Percentiles rank a stretch among this genome's conserved stretches.
These are phyloP conservation scores for Rallus crepitans DNA, from an alignment of 2,797 vertebrate genomes.

Conservation along the genomic window DNA sequence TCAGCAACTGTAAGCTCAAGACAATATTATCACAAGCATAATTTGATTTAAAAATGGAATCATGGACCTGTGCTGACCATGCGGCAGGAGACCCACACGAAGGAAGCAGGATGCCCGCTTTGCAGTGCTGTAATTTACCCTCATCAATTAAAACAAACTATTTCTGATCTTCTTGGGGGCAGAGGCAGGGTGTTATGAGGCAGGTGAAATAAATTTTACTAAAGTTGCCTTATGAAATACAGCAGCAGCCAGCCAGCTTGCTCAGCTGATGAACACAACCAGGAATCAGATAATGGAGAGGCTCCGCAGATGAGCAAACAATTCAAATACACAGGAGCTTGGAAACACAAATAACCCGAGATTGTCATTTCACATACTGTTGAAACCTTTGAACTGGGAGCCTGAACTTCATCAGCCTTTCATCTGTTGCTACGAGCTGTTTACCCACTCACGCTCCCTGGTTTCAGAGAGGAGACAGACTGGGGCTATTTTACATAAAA, in stretches of 20 bases:
- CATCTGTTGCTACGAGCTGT: constrained; percentile 26
- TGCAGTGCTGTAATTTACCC: constrained; percentile 1
- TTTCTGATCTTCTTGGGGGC: not conserved
- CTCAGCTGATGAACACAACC: constrained; percentile 32
- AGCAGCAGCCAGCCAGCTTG: not conserved
- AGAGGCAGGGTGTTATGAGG: not conserved
- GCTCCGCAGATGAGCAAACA: not conserved
- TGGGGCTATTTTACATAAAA: constrained; percentile 35
- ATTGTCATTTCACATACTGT: constrained; percentile 9
- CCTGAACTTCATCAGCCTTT: constrained; percentile 31
- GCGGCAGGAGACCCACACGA: constrained; percentile 63
- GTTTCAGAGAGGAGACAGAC: constrained; percentile 7
- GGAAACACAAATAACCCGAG: constrained; percentile 43
- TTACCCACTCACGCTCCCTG: not conserved
- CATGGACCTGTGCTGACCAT: constrained; percentile 84
- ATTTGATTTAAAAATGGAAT: constrained; percentile 92
- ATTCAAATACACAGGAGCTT: not conserved
- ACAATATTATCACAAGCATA: constrained; percentile 93
- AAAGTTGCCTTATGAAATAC: not conserved
- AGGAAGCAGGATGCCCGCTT: not conserved
- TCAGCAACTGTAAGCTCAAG: constrained; percentile 90
- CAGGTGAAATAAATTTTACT: not conserved
- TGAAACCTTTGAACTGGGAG: constrained; percentile 36
- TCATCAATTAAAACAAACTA: constrained; percentile 40
- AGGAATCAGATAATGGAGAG: constrained; percentile 43